These are phyloP conservation scores for Ardeotis arabs DNA, from an alignment of 2,113 vertebrate species.

Conservation along the genomic window DNA sequence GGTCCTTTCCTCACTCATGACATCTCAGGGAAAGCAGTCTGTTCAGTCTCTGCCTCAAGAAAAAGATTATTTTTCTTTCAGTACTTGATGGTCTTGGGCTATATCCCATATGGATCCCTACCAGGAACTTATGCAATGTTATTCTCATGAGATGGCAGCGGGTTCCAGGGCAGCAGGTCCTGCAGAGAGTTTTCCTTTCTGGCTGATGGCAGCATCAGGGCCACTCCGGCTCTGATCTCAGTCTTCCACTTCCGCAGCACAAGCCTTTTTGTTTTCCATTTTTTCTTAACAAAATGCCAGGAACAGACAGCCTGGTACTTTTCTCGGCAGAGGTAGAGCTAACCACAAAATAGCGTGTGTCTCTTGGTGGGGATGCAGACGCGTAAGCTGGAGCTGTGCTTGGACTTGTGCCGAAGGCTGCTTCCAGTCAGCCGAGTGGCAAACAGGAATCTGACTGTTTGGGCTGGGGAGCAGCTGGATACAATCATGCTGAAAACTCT, in stretches of 20 bases:
- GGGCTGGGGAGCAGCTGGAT: constrained; percentile 2
- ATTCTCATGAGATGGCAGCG: background rate
- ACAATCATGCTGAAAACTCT: background rate
- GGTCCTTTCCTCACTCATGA: background rate
- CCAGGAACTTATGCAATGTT: accelerated
- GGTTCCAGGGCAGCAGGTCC: background rate
- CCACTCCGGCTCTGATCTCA: background rate
- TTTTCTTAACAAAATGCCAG: background rate
- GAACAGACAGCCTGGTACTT: background rate
- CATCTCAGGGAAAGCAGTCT: background rate
- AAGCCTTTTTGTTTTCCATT: background rate
- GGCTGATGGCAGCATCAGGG: background rate
- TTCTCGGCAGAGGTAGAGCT: background rate
- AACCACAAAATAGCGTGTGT: background rate
- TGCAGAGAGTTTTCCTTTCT: background rate
- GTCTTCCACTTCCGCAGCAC: background rate
- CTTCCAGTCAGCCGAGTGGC: background rate
- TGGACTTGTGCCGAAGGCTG: background rate
- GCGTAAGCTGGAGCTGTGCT: background rate
- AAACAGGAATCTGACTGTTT: background rate
- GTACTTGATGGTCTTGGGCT: background rate
- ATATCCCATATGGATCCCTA: background rate
- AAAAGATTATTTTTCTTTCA: background rate
- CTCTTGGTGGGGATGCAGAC: accelerated
- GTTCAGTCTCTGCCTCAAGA: background rate